Evolutionary conservation across 1,140 invertebrate genomes (phyloP), one percentile per base, ranked within the genome.

Genomic region (Samia ricini): DNA sequence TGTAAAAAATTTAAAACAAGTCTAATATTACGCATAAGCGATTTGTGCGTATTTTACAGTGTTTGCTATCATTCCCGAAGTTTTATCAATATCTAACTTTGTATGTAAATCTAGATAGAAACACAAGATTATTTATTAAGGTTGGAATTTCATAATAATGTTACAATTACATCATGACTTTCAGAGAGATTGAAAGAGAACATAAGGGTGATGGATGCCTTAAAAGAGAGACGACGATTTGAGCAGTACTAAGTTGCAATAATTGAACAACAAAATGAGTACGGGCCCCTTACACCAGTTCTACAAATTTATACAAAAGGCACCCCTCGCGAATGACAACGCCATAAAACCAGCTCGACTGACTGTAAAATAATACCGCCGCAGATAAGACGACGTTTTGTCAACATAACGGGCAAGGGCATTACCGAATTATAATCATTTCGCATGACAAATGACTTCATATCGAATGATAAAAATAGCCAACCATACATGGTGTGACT

Each of bases 331-430:
- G 71, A 26, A 63, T 68, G 71, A n/a, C n/a, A 63, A 65, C 72
- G 51, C 56, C 72, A 72, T 66, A 72, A 80, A 15, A 58, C n/a
- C n/a, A n/a, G n/a, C 15, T 76, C 80, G 83, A 81, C 85, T 83
- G 65, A 80, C 77, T 80, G 76, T 58, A 70, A 81, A 84, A 83
- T 82, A 85, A 83, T 85, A 89, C 87, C 82, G 82, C 75, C 80
- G 76, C 71, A 73, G 66, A 76, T 72, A 77, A 65, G 65, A 70
- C 74, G 79, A 80, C 76, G 74, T 79, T 84, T 79, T 72, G 71
- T 61, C 49, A 61, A 61, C 60, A 66, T 66, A 61, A 60, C 22
- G 54, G 58, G 58, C 58, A 65, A 59, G 62, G 52, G 56, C 56
- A 59, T 23, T 64, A 56, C 54, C 24, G 51, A 59, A 59, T 64